phyloP scores from a whole-genome alignment of 2,888 invertebrate species.

The Heliconius ethilla region DNA sequence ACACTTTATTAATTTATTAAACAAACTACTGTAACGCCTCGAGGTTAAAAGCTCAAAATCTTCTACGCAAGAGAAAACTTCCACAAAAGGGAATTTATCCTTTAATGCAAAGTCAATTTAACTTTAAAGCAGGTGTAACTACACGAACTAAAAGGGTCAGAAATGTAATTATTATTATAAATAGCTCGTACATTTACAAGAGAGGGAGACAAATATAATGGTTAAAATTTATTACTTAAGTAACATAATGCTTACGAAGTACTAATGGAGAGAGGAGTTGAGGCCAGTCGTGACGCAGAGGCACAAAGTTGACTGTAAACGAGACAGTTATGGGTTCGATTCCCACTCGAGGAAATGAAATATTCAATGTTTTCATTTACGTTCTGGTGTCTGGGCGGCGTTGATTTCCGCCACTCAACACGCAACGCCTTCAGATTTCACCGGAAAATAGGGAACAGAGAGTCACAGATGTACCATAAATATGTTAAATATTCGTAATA shows the following conservation, averaged over 20 bases:
- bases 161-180: slow-evolving; percentile 37
- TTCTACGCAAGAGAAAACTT: slow-evolving; percentile 1
- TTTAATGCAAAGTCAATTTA: slow-evolving; percentile 34
- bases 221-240: background rate
- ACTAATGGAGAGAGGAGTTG: no score
- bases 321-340: no score
- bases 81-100: slow-evolving; percentile 16
- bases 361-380: background rate
- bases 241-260: no score
- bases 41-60: background rate
- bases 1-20: slow-evolving; percentile 9
- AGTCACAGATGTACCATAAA: background rate
- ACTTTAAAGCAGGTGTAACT: slow-evolving; percentile 28
- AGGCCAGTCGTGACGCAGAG: no score
- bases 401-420: no score
- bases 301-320: background rate
- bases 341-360: background rate
- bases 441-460: no score
- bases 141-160: slow-evolving; percentile 33
- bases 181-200: slow-evolving; percentile 14
- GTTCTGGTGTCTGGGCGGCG: no score
- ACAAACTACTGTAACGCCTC: background rate
- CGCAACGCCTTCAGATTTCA: no score
- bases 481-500: background rate
- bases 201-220: slow-evolving; percentile 3